phyloP scores from a whole-genome alignment of 2,888 invertebrate species.

The Ypsolopha scabrella region DNA sequence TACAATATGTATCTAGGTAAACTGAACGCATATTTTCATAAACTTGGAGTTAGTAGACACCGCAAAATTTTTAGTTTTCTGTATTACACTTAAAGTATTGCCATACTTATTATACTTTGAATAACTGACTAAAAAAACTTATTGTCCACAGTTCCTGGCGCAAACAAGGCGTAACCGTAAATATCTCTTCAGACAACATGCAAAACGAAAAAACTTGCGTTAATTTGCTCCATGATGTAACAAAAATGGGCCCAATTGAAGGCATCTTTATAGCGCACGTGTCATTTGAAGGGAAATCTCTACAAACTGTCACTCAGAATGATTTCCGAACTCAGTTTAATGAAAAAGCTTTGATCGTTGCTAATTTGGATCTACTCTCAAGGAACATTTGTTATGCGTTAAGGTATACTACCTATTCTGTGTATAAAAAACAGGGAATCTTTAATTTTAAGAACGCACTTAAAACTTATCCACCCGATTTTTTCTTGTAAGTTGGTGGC shows the following conservation, averaged over 20 bases:
- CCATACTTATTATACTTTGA: too few relatives aligned
- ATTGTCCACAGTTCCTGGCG: constrained; percentile 23
- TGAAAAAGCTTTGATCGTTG: constrained; percentile 19
- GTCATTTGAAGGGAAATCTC: constrained; percentile 8
- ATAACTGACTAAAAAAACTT: too few relatives aligned
- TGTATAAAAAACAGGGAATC: too few relatives aligned
- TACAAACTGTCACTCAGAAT: constrained; percentile 15
- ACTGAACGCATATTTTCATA: too few relatives aligned
- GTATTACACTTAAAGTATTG: too few relatives aligned
- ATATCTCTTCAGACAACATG: constrained; percentile 20
- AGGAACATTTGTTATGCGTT: constrained; percentile 25
- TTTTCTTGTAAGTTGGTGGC: too few relatives aligned
- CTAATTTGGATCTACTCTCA: constrained; percentile 29
- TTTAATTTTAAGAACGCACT: too few relatives aligned
- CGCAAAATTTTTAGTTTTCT: too few relatives aligned
- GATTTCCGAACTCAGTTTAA: constrained; percentile 22
- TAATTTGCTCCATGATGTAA: constrained; percentile 21
- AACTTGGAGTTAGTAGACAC: too few relatives aligned
- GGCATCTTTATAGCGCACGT: constrained; percentile 29
- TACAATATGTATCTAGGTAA: too few relatives aligned
- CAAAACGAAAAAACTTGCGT: constrained; percentile 21
- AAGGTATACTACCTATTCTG: too few relatives aligned
- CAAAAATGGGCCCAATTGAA: constrained; percentile 23
- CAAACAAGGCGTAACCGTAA: constrained; percentile 17
- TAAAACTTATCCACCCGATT: too few relatives aligned